These are phyloP conservation scores for Melieria crassipennis DNA, from an alignment of 2,888 invertebrate species.

Conservation along the genomic window DNA sequence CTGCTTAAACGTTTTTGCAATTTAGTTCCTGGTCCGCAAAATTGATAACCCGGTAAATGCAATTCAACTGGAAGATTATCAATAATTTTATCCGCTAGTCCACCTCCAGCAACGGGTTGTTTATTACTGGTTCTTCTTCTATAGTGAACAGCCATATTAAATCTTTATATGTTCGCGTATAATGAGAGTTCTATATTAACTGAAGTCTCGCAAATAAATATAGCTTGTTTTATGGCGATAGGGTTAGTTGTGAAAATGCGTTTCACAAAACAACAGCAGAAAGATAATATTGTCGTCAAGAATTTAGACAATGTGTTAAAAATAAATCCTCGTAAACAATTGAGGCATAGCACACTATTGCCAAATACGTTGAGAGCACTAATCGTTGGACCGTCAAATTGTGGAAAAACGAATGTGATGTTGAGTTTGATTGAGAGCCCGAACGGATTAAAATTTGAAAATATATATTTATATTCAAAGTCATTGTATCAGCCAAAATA, in stretches of 20 bases:
- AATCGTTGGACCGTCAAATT: slow-evolving; percentile 57
- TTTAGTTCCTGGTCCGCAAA: too few relatives aligned
- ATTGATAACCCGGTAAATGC: too few relatives aligned
- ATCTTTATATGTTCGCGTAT: slow-evolving; percentile 19
- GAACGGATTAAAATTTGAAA: slow-evolving; percentile 58
- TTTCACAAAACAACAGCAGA: slow-evolving; percentile 28
- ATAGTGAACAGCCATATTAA: slow-evolving; percentile 37
- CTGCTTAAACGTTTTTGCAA: too few relatives aligned
- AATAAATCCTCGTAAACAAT: background rate
- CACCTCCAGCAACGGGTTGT: too few relatives aligned
- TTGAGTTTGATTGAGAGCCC: slow-evolving; percentile 51
- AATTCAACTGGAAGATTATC: too few relatives aligned
- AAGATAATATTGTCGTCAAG: slow-evolving; percentile 2
- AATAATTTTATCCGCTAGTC: too few relatives aligned
- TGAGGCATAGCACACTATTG: slow-evolving; percentile 49
- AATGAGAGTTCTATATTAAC: background rate
- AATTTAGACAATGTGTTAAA: slow-evolving; percentile 9
- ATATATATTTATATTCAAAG: slow-evolving; percentile 58
- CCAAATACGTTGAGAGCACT: slow-evolving; percentile 47
- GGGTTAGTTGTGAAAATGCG: slow-evolving; percentile 28
- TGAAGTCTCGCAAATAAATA: slow-evolving; percentile 11
- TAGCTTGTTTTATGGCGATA: slow-evolving; percentile 1
- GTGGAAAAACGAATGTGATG: slow-evolving; percentile 60
- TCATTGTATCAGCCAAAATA: slow-evolving; percentile 45
- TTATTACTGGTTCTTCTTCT: too few relatives aligned